phyloP scores from a whole-genome alignment of 2,888 invertebrate genomes.

The Catocala fraxini region DNA sequence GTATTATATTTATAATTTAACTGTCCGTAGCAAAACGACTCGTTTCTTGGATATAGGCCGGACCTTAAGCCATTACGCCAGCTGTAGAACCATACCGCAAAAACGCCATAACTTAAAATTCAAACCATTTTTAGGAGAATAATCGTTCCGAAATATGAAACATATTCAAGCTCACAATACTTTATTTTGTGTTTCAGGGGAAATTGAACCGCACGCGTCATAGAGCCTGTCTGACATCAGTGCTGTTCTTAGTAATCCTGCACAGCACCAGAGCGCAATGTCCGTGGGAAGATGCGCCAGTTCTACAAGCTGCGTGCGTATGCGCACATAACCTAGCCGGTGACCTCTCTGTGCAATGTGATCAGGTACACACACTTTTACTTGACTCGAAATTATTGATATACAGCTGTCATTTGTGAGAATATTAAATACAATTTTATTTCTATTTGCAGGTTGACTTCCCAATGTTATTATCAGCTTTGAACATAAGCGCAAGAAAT shows the following conservation, averaged over 20 bases:
- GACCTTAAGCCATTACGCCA: too few species aligned
- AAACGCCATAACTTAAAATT: too few species aligned
- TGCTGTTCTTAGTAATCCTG: slow-evolving; percentile 57
- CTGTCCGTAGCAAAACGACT: too few species aligned
- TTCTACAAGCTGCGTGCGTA: slow-evolving; percentile 94
- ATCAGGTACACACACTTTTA: slow-evolving; percentile 86
- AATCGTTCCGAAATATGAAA: not conserved
- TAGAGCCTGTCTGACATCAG: slow-evolving; percentile 58
- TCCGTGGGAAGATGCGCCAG: slow-evolving; percentile 93
- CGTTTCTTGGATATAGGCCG: too few species aligned
- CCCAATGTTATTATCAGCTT: slow-evolving; percentile 90
- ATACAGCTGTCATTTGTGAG: not conserved
- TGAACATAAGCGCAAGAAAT: slow-evolving; percentile 90
- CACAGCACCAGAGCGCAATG: slow-evolving; percentile 89
- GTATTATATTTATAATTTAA: too few species aligned
- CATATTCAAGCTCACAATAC: not conserved
- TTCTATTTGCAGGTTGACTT: slow-evolving; percentile 90
- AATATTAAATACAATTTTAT: slow-evolving; percentile 12
- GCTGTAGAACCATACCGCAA: too few species aligned
- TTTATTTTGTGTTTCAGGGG: slow-evolving; percentile 58
- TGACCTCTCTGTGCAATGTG: slow-evolving; percentile 96
- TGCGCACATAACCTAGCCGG: slow-evolving; percentile 95
- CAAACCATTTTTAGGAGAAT: too few species aligned
- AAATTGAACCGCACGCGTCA: slow-evolving; percentile 43
- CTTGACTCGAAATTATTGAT: not conserved